A percentile compares a stretch with the other conserved stretches of the same genome.
phyloP scores from a whole-genome alignment of 2,113 vertebrate genomes.

The Sapajus apella region DNA sequence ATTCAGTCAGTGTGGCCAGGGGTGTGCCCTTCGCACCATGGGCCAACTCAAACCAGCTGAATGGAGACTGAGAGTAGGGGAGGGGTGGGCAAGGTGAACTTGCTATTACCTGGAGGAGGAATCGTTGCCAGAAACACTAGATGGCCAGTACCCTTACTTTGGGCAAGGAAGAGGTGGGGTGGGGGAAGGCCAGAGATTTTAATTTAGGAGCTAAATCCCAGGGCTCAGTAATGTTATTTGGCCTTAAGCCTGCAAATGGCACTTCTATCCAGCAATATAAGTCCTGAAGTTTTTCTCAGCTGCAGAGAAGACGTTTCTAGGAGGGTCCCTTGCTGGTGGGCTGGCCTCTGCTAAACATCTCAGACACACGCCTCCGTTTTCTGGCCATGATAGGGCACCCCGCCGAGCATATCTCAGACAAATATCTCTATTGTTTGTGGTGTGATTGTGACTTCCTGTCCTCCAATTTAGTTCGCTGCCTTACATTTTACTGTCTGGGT shows the following conservation, averaged over 20 bases:
- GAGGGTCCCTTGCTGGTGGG: not conserved
- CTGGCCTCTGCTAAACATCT: not conserved
- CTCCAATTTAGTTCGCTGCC: constrained; percentile 84
- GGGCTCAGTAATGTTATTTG: not conserved
- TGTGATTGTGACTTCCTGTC: constrained; percentile 87
- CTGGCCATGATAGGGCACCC: constrained; percentile 53
- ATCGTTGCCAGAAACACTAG: not conserved
- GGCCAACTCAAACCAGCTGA: not conserved
- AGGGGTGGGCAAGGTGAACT: not conserved
- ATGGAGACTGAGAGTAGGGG: not conserved
- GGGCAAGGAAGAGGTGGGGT: not conserved
- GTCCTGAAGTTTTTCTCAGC: not conserved
- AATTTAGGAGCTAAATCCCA: not conserved
- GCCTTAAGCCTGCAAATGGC: not conserved
- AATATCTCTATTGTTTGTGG: constrained; percentile 86
- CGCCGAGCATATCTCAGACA: constrained; percentile 82
- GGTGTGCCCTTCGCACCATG: not conserved
- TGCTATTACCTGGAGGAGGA: not conserved
- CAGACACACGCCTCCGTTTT: not conserved
- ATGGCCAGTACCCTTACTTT: not conserved
- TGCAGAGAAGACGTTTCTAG: not conserved
- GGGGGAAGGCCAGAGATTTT: not conserved
- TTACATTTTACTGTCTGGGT: constrained; percentile 86
- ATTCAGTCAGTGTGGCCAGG: not conserved
- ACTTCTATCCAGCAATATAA: not conserved